A percentile compares a stretch with the other conserved stretches of the same genome.
Evolutionary conservation across 2,113 vertebrate species (phyloP).

Genomic region (Macrotis lagotis): DNA sequence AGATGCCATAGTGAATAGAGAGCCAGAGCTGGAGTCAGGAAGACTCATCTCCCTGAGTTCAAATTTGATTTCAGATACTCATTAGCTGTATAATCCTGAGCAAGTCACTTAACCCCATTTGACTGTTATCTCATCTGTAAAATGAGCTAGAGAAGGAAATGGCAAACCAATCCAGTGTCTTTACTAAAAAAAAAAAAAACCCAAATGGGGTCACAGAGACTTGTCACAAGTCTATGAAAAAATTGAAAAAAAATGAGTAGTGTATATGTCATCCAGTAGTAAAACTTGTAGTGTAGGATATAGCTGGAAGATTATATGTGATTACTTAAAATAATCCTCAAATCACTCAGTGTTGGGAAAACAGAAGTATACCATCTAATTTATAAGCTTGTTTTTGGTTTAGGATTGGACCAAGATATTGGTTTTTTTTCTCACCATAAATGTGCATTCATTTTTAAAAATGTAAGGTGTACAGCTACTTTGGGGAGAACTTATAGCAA

Average conservation of each 20-base stretch:
- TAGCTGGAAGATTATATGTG: neutral
- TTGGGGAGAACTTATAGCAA: neutral
- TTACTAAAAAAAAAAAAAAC: neutral
- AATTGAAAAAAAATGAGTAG: neutral
- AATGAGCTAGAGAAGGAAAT: neutral
- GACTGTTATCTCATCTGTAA: neutral
- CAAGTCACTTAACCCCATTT: neutral
- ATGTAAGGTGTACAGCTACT: neutral
- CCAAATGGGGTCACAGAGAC: neutral
- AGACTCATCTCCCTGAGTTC: neutral
- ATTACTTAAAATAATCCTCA: neutral
- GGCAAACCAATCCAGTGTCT: neutral
- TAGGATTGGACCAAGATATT: neutral
- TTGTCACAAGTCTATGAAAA: no score
- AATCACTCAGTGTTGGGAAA: neutral
- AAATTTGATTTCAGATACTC: neutral
- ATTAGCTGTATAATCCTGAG: neutral
- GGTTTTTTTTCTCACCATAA: neutral
- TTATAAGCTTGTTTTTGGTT: neutral
- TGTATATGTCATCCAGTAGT: neutral
- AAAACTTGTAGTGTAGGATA: neutral
- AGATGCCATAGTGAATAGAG: neutral
- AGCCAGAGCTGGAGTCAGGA: neutral
- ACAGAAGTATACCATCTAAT: neutral
- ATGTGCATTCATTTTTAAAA: neutral